Conservation (phyloP, 2,113 vertebrate genomes). For the Irena cyanogastra region DNA sequence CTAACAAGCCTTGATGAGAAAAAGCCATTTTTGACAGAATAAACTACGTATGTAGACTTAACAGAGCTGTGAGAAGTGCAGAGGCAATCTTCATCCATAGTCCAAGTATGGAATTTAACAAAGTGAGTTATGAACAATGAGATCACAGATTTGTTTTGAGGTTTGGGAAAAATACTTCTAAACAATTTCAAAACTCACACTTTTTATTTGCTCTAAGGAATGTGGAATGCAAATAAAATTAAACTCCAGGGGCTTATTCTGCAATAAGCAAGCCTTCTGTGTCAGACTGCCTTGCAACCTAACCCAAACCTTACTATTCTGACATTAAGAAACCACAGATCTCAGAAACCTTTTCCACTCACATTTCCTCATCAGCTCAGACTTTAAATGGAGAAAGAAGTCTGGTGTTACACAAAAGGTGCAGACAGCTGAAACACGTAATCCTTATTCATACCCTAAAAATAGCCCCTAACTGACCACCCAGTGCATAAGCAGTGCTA, state of each 20-base stretch:
- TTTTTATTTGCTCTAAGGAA: slow-evolving; percentile 32
- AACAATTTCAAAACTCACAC: not conserved
- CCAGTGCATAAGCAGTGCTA: not conserved
- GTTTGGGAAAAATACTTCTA: not conserved
- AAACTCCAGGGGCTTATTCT: not conserved
- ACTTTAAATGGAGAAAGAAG: slow-evolving; percentile 3
- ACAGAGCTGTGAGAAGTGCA: not conserved
- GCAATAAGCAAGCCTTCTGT: slow-evolving; percentile 4
- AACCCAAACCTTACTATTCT: not conserved
- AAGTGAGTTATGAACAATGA: not conserved
- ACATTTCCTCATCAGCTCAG: not conserved
- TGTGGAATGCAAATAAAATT: not conserved
- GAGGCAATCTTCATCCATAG: not conserved
- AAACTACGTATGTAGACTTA: not conserved
- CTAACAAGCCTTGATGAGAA: not conserved
- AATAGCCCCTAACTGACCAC: slow-evolving; percentile 31
- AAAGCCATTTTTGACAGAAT: not conserved
- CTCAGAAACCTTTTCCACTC: slow-evolving; percentile 25
- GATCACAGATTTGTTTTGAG: not conserved
- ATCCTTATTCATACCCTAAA: slow-evolving; percentile 33
- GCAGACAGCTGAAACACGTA: slow-evolving; percentile 24
- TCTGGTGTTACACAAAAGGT: slow-evolving; percentile 28
- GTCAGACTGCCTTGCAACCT: not conserved
- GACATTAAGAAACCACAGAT: not conserved
- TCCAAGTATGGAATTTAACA: not conserved